These are phyloP conservation scores for Theretra japonica DNA, from an alignment of 2,888 invertebrate genomes.

Conservation along the genomic window DNA sequence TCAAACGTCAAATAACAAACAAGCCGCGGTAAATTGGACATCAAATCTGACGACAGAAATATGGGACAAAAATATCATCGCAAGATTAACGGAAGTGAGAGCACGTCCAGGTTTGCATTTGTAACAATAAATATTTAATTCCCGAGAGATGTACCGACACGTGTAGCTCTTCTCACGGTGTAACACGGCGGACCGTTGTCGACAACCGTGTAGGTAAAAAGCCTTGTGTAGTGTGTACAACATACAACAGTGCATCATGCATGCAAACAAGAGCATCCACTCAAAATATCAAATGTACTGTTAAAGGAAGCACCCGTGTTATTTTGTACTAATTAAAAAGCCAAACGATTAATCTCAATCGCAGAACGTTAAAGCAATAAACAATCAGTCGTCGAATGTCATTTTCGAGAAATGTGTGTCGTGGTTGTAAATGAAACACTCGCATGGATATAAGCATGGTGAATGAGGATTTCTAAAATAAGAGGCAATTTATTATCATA, in stretches of 20 bases:
- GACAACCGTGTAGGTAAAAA: conserved; percentile 16
- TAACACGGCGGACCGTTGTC: conserved; percentile 20
- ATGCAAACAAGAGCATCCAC: conserved; percentile 25
- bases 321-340: conserved; percentile 42
- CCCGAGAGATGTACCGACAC: conserved; percentile 14
- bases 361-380: conserved; percentile 48
- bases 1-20: neutral
- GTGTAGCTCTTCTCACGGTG: conserved; percentile 25
- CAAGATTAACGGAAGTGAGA: conserved; percentile 10
- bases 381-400: conserved; percentile 68
- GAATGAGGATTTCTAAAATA: conserved; percentile 82
- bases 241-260: conserved; percentile 12
- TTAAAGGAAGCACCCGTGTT: conserved; percentile 24
- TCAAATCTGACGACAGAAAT: conserved; percentile 9
- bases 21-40: conserved; percentile 2
- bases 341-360: conserved; percentile 55
- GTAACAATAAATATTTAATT: conserved; percentile 24
- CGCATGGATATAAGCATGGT: conserved; percentile 66
- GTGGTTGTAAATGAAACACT: conserved; percentile 68
- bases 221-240: conserved; percentile 10
- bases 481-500: conserved; percentile 79
- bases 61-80: conserved; percentile 12
- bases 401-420: conserved; percentile 68
- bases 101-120: conserved; percentile 9
- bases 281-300: conserved; percentile 18